Evolutionary conservation across 2,113 vertebrate genomes (phyloP).

Genomic region (Phyllostomus discolor): DNA sequence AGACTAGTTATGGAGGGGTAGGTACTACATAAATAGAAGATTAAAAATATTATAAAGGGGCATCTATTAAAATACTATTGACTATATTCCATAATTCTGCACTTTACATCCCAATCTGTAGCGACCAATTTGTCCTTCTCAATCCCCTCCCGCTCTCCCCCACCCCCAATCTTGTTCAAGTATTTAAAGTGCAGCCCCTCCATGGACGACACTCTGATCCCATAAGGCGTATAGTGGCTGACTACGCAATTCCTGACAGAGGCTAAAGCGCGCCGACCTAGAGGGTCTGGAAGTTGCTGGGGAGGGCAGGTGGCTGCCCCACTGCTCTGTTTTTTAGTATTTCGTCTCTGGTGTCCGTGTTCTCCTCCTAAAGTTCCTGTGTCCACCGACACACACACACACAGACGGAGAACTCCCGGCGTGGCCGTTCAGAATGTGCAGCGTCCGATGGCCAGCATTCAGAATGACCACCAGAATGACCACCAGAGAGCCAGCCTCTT

Average conservation of each 20-base stretch:
- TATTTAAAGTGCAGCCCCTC: background rate
- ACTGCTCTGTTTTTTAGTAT: background rate
- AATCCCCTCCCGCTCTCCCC: background rate
- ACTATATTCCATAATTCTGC: background rate
- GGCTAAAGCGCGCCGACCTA: background rate
- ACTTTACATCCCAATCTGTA: background rate
- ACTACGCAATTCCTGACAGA: background rate
- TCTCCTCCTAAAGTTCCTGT: background rate
- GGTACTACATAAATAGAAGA: background rate
- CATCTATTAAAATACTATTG: too few relatives aligned
- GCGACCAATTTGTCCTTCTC: background rate
- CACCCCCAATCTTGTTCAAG: background rate
- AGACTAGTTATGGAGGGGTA: background rate
- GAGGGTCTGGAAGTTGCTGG: background rate
- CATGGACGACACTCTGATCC: background rate
- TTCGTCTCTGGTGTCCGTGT: background rate
- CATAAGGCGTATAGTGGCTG: background rate
- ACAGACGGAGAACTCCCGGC: background rate
- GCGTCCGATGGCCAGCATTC: background rate
- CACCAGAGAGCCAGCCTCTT: background rate
- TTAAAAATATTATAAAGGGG: background rate
- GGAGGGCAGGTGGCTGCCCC: background rate
- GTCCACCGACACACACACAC: background rate
- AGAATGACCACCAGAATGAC: background rate
- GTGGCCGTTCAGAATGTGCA: background rate